phyloP scores from a whole-genome alignment of 2,888 invertebrate genomes.

The Ptychoptera albimana region DNA sequence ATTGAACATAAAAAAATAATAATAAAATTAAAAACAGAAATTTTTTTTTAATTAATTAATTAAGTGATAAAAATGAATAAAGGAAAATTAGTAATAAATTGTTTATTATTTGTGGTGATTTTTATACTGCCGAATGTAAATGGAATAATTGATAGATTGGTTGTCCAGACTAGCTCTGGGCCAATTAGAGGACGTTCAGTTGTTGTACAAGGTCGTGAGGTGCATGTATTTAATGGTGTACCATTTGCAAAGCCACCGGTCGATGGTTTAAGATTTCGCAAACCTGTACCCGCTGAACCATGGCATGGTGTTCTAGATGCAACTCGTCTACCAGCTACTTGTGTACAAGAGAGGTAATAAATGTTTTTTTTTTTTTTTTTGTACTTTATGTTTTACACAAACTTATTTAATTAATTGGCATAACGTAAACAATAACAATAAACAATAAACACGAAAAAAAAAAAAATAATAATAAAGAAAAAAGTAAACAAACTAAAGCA shows the following conservation, averaged over 20 bases:
- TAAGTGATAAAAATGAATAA: no score
- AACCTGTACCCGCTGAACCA: constrained; percentile 70
- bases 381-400: not conserved
- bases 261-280: constrained; percentile 68
- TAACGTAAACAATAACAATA: not conserved
- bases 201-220: constrained; percentile 67
- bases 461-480: no score
- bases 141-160: constrained; percentile 47
- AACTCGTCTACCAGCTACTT: constrained; percentile 66
- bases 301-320: constrained; percentile 80
- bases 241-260: constrained; percentile 85
- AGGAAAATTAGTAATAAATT: not conserved
- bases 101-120: constrained; percentile 2
- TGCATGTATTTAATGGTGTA: constrained; percentile 76
- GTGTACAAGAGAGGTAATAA: constrained; percentile 58
- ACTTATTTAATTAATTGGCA: no score
- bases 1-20: not conserved
- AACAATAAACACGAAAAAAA: no score
- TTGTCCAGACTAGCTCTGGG: constrained; percentile 71
- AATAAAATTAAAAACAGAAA: not conserved
- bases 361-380: not conserved
- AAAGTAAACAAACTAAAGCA: no score
- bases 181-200: constrained; percentile 65
- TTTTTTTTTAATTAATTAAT: no score
- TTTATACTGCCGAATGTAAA: constrained; percentile 13